Evolutionary conservation across 1,140 invertebrate genomes (phyloP), one percentile per base, ranked within the genome.

Genomic region (Gonatopus flavifemur): DNA sequence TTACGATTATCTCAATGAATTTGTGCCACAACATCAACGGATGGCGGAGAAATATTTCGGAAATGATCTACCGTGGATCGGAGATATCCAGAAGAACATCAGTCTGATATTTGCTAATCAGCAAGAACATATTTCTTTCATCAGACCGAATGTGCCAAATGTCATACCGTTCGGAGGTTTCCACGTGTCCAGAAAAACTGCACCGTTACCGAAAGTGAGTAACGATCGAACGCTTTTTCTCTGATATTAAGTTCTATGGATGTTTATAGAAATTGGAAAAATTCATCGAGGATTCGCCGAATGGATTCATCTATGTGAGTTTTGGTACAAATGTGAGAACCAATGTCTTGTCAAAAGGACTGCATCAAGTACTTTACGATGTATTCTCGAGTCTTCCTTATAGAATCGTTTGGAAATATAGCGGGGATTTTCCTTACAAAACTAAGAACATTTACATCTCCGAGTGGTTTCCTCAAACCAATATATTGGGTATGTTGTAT

Each of bases 231-330:
- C 1, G 12, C 16, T 25, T 0, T 3, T 1, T 30, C 18, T n/a
- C 13, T n/a, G 16, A 13, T 13, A 44, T 42, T 46, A 24, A 39
- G 9, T n/a, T 10, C n/a, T n/a, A n/a, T n/a, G n/a, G n/a, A n/a
- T 44, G 57, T 55, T 32, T 33, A 6, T 47, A 80, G 79, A 67
- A 81, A 30, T 49, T 82, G 1, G 52, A 77, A 62, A 47, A 68
- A 10, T 61, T 81, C 3, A n/a, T 81, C 24, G 73, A 80, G 37
- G 49, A 57, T 0, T 74, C 81, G 2, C 63, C 51, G 0, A 52
- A 82, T 48, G 84, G 84, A 2, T 82, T 79, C 21, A 78, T 86
- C n/a, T 84, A 78, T 54, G 81, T 85, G 31, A 83, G 81, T 53
- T 65, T 84, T 51, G 82, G 83, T 0, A 77, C 74, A 0, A 75